Evolutionary conservation across 92 coral and sea anemone species (phyloP), one percentile per base, ranked within the genome.

Genomic region (Palythoa grandis): DNA sequence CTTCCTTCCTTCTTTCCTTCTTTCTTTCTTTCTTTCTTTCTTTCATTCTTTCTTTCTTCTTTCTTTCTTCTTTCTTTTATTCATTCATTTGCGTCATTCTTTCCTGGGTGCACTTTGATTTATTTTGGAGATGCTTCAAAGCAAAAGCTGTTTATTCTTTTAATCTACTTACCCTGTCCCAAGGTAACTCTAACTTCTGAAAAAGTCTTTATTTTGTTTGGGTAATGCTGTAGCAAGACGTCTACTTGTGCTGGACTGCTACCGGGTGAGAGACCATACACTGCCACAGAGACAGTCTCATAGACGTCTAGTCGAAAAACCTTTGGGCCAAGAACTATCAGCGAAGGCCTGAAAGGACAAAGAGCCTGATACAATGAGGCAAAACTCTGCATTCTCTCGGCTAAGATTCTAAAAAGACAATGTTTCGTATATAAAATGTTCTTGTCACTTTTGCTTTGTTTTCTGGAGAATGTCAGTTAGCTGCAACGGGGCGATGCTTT

Each of bases 251-350:
- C 90, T 72, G 17, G 23, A 12, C 23, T 43, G 23, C 15, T 11
- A 14, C 24, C 63, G 40, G 73, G 43, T 19, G 19, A 37, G 17
- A 72, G 20, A 35, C 80, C 82, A 54, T 79, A 80, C 10, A 87
- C 87, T 14, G 83, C 73, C 2, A 87, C 52, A 4, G 90, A 80
- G n/a, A 87, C 90, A 2, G 90, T 87, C 70, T 87, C 90, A 37
- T 80, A 72, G 37, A 87, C 86, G 22, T 79, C 90, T 50, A 77
- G 70, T 2, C 84, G 90, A 57, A 87, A 79, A 20, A 87, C 68
- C 13, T 87, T 87, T 37, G 90, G 90, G 25, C 86, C 90, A 39
- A 86, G 74, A 61, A 87, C 78, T 22, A 87, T 15, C 11, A 72
- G 25, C 5, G 56, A 72, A 43, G 77, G 77, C 11, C 77, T 72